phyloP scores from a whole-genome alignment of 2,113 vertebrate genomes.

The Hypanus sabinus region DNA sequence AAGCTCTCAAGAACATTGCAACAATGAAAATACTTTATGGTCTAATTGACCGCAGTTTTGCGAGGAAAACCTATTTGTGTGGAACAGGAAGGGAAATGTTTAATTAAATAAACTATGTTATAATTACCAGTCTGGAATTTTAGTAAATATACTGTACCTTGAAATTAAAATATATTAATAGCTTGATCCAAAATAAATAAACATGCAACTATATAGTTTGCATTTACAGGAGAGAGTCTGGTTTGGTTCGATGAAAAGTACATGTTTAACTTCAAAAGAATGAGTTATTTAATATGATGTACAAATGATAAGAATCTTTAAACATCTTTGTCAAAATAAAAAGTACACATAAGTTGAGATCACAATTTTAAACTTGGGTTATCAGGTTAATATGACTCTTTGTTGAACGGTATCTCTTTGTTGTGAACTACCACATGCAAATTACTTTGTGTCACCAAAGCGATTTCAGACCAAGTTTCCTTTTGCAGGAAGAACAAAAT shows the following conservation, averaged over 20 bases:
- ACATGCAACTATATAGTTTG: background rate
- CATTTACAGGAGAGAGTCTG: background rate
- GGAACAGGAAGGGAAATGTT: background rate
- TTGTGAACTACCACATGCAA: background rate
- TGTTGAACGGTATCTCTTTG: background rate
- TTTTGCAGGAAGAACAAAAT: background rate
- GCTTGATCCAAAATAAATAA: background rate
- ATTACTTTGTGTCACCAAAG: background rate
- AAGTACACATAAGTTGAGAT: background rate
- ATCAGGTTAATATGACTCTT: background rate
- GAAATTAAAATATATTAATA: background rate
- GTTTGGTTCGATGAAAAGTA: background rate
- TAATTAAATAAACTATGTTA: conserved; percentile 7
- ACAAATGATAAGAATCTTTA: background rate
- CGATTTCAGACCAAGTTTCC: background rate
- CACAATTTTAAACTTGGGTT: background rate
- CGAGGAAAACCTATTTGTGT: background rate
- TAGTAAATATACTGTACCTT: background rate
- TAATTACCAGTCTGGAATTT: background rate
- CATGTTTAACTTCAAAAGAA: background rate
- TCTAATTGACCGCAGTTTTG: background rate
- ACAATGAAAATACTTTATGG: background rate
- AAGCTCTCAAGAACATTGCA: background rate
- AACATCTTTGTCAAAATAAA: background rate
- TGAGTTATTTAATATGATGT: background rate